Conservation (phyloP, 2,797 vertebrate species). For the Schizopygopsis malacanthus region DNA sequence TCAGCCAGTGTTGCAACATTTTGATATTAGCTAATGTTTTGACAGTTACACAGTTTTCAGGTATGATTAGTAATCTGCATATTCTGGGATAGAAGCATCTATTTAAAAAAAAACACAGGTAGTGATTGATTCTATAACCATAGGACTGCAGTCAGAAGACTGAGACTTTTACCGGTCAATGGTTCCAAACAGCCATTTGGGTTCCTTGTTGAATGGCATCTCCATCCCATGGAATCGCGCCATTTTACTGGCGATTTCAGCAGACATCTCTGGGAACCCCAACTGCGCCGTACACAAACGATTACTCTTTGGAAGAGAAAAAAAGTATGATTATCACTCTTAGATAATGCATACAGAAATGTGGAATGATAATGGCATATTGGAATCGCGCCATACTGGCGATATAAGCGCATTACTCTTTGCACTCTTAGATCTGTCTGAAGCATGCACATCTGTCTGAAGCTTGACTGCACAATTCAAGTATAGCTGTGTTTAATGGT, state of each 20-base stretch:
- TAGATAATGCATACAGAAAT: neutral
- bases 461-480: neutral
- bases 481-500: neutral
- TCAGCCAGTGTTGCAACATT: neutral
- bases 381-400: too few relatives aligned
- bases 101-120: neutral
- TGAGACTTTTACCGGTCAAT: conserved; percentile 83
- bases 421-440: too few relatives aligned
- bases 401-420: too few relatives aligned
- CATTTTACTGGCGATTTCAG: conserved; percentile 88
- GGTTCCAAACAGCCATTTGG: conserved; percentile 91
- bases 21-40: neutral
- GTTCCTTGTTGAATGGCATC: conserved; percentile 97
- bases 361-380: neutral
- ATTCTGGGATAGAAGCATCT: neutral
- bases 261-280: conserved; percentile 78
- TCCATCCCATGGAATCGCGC: conserved; percentile 90
- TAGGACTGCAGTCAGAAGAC: neutral
- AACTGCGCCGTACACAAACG: conserved; percentile 87
- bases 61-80: neutral
- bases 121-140: neutral
- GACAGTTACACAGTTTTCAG: neutral
- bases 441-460: neutral
- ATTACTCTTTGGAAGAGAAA: conserved; percentile 79
- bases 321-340: neutral